Percentiles rank a stretch among this genome's conserved stretches.
phyloP scores from a whole-genome alignment of 2,888 invertebrate species.

The Timema cristinae region DNA sequence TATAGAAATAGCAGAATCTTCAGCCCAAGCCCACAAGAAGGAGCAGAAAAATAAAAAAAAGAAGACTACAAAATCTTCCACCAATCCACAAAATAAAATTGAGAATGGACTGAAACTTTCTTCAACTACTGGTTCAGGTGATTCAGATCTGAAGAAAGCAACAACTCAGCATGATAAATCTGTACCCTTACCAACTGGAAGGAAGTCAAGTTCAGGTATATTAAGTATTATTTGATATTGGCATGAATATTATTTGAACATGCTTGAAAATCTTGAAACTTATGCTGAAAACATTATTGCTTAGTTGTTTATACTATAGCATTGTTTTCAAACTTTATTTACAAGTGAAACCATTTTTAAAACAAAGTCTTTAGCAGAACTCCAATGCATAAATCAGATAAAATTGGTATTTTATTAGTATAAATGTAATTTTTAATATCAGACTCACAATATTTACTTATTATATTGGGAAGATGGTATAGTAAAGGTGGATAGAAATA shows the following conservation, averaged over 20 bases:
- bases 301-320: too few species aligned
- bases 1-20: constrained; percentile 18
- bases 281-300: too few species aligned
- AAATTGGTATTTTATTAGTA: too few species aligned
- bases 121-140: neutral
- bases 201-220: neutral
- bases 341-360: too few species aligned
- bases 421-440: too few species aligned
- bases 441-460: too few species aligned
- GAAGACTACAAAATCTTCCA: constrained; percentile 23
- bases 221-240: neutral
- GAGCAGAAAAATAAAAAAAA: constrained; percentile 28
- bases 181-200: neutral
- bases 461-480: too few species aligned
- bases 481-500: too few species aligned
- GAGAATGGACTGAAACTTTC: constrained; percentile 25
- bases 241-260: neutral
- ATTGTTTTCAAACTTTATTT: too few species aligned
- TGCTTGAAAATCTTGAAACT: neutral
- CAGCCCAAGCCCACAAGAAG: constrained; percentile 22
- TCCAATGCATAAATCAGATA: too few species aligned
- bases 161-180: neutral
- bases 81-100: constrained; percentile 18
- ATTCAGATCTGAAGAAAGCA: neutral
- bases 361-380: too few species aligned